Conservation (phyloP, 2,888 invertebrate species). For the Sminthurides aquaticus region DNA sequence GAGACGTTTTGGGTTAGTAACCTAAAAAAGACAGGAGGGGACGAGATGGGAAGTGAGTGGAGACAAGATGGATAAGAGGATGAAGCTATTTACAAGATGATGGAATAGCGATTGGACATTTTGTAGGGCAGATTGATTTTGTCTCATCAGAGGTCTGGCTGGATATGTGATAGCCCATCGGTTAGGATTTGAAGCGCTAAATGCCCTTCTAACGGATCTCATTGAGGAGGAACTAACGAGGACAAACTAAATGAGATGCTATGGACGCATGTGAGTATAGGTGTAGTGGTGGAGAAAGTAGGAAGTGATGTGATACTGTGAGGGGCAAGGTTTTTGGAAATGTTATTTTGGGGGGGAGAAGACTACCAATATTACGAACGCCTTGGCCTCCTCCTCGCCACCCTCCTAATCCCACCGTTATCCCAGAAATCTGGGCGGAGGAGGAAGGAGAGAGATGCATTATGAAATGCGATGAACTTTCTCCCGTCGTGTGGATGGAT, state of each 20-base stretch:
- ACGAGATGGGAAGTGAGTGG: too few relatives aligned
- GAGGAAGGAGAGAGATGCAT: background rate
- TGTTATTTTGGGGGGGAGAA: too few relatives aligned
- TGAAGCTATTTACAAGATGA: background rate
- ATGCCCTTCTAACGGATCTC: background rate
- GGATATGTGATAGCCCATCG: background rate
- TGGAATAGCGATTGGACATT: background rate
- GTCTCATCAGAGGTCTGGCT: background rate
- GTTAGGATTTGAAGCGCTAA: background rate
- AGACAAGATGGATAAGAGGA: too few relatives aligned
- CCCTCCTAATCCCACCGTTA: too few relatives aligned
- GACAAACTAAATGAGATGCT: background rate
- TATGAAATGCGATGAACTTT: background rate
- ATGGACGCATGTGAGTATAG: background rate
- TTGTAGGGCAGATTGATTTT: background rate
- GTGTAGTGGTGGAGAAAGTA: background rate
- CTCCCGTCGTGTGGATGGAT: background rate
- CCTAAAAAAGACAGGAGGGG: too few relatives aligned
- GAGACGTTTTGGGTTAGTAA: too few relatives aligned
- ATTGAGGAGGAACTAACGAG: background rate
- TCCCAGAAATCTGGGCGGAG: background rate
- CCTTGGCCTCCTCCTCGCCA: too few relatives aligned
- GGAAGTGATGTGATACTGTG: background rate
- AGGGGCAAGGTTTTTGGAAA: background rate
- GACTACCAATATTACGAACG: too few relatives aligned